Evolutionary conservation across 2,113 vertebrate genomes (phyloP).

Genomic region (Nibea albiflora): DNA sequence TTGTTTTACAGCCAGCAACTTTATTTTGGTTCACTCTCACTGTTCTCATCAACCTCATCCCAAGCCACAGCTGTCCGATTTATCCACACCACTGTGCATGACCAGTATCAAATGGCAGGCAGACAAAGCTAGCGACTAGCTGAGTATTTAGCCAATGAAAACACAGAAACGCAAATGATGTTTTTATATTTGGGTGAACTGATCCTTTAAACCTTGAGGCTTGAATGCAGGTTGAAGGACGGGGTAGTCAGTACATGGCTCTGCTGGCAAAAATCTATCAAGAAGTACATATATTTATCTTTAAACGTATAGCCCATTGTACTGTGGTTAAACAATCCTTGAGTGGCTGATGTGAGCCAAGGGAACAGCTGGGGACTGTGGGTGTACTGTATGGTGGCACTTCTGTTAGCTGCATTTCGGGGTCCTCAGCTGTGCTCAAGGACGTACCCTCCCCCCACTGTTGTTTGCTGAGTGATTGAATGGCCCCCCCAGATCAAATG

Average conservation of each 20-base stretch:
- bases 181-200: background rate
- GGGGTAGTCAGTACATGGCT: background rate
- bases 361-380: conserved; percentile 65
- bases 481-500: conserved; percentile 58
- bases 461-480: conserved; percentile 74
- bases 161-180: background rate
- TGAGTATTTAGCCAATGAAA: background rate
- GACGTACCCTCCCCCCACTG: conserved; percentile 48
- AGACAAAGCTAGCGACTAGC: background rate
- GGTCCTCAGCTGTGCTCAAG: conserved; percentile 73
- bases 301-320: background rate
- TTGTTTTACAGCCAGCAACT: background rate
- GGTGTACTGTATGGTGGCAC: conserved; percentile 28
- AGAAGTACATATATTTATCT: conserved; percentile 16
- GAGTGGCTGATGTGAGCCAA: conserved; percentile 28
- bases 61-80: background rate
- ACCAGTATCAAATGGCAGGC: background rate
- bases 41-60: background rate
- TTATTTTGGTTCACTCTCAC: background rate
- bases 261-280: conserved; percentile 12
- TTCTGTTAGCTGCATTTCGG: conserved; percentile 27
- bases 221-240: background rate
- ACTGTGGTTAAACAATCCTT: conserved; percentile 11
- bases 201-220: background rate
- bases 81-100: background rate